Percentiles rank a stretch among this genome's conserved stretches.
Evolutionary conservation across 2,888 invertebrate species (phyloP).

Genomic region (Saturnia pavonia): DNA sequence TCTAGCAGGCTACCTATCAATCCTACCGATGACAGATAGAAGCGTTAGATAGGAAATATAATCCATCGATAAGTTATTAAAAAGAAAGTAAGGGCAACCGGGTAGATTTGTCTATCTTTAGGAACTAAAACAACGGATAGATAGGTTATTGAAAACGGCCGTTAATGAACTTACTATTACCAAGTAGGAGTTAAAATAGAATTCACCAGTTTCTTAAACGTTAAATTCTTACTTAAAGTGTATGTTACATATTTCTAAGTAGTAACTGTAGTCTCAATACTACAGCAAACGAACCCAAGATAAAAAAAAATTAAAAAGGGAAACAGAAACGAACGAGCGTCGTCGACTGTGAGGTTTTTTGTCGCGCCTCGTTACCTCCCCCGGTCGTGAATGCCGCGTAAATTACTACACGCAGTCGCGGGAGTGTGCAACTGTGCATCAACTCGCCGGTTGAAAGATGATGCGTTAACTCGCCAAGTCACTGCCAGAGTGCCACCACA

Average conservation of each 20-base stretch:
- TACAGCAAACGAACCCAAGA: conserved; percentile 15
- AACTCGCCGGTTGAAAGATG: conserved; percentile 22
- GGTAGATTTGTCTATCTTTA: too few relatives aligned
- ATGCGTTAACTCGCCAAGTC: conserved; percentile 25
- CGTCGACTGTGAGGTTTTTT: conserved; percentile 53
- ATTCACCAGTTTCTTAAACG: not conserved
- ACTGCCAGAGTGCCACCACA: conserved; percentile 17
- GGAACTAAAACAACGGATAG: too few relatives aligned
- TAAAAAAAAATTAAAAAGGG: conserved; percentile 39
- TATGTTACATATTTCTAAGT: not conserved
- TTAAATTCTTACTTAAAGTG: not conserved
- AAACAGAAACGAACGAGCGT: conserved; percentile 46
- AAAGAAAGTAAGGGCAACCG: too few relatives aligned
- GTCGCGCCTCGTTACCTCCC: conserved; percentile 62
- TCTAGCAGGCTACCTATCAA: too few relatives aligned
- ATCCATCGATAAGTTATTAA: too few relatives aligned
- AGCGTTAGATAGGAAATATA: too few relatives aligned
- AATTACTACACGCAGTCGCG: conserved; percentile 42
- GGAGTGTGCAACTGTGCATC: conserved; percentile 22
- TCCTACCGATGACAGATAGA: too few relatives aligned
- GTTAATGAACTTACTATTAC: too few relatives aligned
- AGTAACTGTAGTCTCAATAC: conserved; percentile 1
- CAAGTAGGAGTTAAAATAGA: too few relatives aligned
- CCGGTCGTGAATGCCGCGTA: conserved; percentile 43
- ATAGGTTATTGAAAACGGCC: too few relatives aligned